Evolutionary conservation across 2,888 invertebrate species (phyloP), one percentile per base, ranked within the genome.

Genomic region (Hydrotaea cyrtoneurina): DNA sequence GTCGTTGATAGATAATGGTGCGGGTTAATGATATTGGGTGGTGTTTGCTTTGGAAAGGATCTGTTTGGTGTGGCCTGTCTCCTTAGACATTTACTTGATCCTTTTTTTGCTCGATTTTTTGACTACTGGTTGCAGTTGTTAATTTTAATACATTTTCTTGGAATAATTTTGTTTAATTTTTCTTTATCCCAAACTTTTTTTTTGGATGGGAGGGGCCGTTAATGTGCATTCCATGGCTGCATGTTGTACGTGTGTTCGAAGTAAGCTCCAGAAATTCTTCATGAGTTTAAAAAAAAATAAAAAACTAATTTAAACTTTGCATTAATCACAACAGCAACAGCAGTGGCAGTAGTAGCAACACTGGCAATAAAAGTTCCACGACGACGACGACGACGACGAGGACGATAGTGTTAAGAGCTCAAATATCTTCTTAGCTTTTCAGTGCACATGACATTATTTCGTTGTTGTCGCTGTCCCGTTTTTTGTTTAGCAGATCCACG

Each of bases 271-370:
- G 13, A 66, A 66, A 39, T 66, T 66, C 69, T 46, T 46, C 46
- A 59, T 66, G 69, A 69, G 69, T 36, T 36, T 36, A 36, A 36
- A 50, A 78, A 79, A 85, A 80, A 64, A 73, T 76, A 82, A 83
- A 85, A 87, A 87, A 86, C 86, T 86, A 86, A 87, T 87, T 87
- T 87, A 86, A 87, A 87, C 80, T 87, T 87, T 87, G 83, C 80
- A 86, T 87, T 87, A 87, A 87, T 87, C 86, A 86, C 77, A 78
- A 77, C 53, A 80, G 72, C 73, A 86, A 72, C 76, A 80, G 66
- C 73, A 69, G 15, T 15, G 4, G 55, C 53, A 43, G 13, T 50
- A 17, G 26, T 50, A 64, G 46, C 46, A 69, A 69, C 10, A 69
- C 21, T 23, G 43, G 69, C 23, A 23, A 23, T 46, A 69, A 69